These are phyloP conservation scores for Cossypha dichroa DNA, from an alignment of 2,797 vertebrate genomes.

Conservation along the genomic window DNA sequence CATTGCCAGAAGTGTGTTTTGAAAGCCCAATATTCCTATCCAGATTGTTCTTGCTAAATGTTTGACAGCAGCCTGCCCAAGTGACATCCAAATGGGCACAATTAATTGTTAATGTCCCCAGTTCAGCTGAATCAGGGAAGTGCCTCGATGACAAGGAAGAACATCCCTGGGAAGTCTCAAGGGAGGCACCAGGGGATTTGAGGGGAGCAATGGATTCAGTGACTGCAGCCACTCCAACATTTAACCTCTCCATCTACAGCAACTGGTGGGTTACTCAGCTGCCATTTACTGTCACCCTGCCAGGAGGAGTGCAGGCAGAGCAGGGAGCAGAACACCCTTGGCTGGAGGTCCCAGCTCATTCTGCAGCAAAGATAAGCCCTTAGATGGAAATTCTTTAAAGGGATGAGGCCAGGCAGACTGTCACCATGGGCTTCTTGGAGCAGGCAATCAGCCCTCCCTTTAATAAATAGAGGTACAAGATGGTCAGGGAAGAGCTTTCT, in stretches of 20 bases:
- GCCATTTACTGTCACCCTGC: background rate
- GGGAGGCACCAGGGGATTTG: background rate
- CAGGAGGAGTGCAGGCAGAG: background rate
- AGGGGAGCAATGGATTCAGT: fast-evolving
- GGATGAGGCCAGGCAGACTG: background rate
- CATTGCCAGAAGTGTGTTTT: background rate
- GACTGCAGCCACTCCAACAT: background rate
- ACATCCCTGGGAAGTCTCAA: background rate
- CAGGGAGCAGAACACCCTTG: background rate
- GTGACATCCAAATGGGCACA: background rate
- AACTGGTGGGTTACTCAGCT: background rate
- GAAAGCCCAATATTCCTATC: background rate
- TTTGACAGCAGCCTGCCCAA: background rate
- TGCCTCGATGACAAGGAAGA: background rate
- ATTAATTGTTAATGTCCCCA: background rate
- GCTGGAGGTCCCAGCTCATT: background rate
- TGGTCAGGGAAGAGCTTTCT: background rate
- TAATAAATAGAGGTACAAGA: background rate
- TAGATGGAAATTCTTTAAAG: background rate
- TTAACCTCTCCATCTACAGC: background rate
- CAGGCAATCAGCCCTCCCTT: background rate
- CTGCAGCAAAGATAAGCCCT: background rate
- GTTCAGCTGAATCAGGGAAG: background rate
- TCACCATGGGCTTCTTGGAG: fast-evolving
- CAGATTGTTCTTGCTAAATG: background rate